These are phyloP conservation scores for Drosophila rellima DNA, from an alignment of 2,888 invertebrate species.

Conservation along the genomic window DNA sequence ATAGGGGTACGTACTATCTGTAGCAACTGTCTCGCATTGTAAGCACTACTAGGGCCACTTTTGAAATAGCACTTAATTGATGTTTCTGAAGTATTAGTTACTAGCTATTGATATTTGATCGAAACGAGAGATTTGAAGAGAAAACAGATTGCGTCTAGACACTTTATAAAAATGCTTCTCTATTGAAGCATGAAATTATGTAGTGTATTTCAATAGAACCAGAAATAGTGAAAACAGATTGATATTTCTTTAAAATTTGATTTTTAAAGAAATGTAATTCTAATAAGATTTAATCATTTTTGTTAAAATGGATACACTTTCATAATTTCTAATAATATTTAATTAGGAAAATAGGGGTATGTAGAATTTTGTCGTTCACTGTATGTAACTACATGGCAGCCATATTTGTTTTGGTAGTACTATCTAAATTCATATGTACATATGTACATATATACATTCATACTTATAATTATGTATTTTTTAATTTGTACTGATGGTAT, in stretches of 20 bases:
- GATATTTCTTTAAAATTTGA: too few species aligned
- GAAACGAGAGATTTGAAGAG: neutral
- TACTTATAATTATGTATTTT: neutral
- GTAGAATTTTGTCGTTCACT: too few species aligned
- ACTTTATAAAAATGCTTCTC: neutral
- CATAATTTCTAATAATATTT: too few species aligned
- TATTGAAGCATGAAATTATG: neutral
- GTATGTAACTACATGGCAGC: neutral
- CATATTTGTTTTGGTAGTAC: conserved; percentile 4
- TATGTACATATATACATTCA: too few species aligned
- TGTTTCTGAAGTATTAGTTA: neutral
- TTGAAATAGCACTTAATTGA: conserved; percentile 30
- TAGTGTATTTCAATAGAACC: too few species aligned
- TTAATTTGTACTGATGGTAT: neutral
- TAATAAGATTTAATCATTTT: too few species aligned
- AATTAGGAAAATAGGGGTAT: too few species aligned
- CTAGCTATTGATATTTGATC: conserved; percentile 15
- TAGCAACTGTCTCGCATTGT: neutral
- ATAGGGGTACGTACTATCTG: neutral
- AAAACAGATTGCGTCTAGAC: neutral
- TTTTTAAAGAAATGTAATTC: too few species aligned
- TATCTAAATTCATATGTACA: too few species aligned
- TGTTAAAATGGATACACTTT: too few species aligned
- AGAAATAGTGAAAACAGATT: too few species aligned
- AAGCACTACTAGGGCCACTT: neutral